Conservation (phyloP, 2,888 invertebrate species). For the Acleris emargana region DNA sequence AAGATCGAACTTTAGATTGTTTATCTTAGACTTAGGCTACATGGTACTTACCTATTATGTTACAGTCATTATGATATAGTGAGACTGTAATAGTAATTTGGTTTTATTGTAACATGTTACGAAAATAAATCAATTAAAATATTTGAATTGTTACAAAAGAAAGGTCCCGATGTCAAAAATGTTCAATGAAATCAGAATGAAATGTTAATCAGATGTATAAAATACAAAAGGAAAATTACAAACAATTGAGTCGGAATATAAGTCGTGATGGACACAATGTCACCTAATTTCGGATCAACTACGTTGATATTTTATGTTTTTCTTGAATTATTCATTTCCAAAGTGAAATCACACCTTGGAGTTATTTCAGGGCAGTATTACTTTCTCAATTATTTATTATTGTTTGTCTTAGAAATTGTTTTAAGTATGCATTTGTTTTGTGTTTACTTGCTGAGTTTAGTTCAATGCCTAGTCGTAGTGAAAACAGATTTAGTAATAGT, state of each 20-base stretch:
- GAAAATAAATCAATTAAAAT: no score
- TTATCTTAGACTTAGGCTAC: no score
- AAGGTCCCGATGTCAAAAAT: no score
- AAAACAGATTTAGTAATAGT: not conserved
- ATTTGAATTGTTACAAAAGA: no score
- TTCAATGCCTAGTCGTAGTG: not conserved
- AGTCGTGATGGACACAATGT: not conserved
- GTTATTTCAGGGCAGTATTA: slow-evolving; percentile 5
- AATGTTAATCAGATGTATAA: not conserved
- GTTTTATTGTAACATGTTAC: no score
- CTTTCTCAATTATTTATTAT: not conserved
- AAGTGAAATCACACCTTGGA: no score
- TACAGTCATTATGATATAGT: no score
- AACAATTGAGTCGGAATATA: not conserved
- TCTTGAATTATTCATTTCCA: slow-evolving; percentile 2
- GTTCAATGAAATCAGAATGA: not conserved
- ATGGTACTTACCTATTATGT: no score
- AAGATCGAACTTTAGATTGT: not conserved
- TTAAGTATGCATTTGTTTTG: not conserved
- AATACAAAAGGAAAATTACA: not conserved
- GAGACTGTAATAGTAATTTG: no score
- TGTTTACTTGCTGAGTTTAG: not conserved
- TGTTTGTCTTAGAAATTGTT: not conserved
- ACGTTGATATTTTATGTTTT: not conserved
- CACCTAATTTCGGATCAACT: not conserved